Conservation (phyloP, 1,140 invertebrate species). For the Magallana ariakensis region DNA sequence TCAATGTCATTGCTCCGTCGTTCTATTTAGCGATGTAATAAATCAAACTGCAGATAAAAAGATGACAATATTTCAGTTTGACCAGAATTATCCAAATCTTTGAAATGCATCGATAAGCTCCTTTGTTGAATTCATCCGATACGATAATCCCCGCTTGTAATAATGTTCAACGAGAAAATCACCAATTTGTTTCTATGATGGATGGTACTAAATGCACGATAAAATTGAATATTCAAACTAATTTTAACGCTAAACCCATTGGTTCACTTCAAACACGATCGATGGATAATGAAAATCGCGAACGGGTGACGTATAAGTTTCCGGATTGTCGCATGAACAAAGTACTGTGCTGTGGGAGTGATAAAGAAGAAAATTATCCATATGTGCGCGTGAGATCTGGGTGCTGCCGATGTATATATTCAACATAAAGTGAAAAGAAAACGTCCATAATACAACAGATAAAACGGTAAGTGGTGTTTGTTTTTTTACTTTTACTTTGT, state of each 20-base stretch:
- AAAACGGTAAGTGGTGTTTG: conserved; percentile 1
- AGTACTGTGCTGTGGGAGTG: conserved; percentile 9
- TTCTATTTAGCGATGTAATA: neutral
- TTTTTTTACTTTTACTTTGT: neutral
- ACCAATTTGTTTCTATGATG: conserved; percentile 29
- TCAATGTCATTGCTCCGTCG: no score
- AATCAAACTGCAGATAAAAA: neutral
- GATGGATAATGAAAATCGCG: conserved; percentile 33
- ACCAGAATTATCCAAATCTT: conserved; percentile 7
- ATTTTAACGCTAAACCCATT: conserved; percentile 30
- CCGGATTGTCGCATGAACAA: conserved; percentile 13
- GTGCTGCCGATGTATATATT: conserved; percentile 18
- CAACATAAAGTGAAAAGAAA: neutral
- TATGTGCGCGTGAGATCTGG: conserved; percentile 23
- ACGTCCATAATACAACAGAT: neutral
- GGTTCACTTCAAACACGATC: conserved; percentile 35
- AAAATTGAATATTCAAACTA: conserved; percentile 37
- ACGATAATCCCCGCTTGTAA: conserved; percentile 19
- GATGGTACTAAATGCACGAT: conserved; percentile 26
- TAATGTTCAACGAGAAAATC: conserved; percentile 25
- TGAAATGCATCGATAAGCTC: neutral
- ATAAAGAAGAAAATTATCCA: conserved; percentile 14
- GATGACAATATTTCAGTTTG: neutral
- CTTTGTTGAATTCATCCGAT: conserved; percentile 19
- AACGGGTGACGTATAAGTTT: conserved; percentile 34